Evolutionary conservation across 2,888 invertebrate genomes (phyloP).

Genomic region (Pomacea canaliculata): DNA sequence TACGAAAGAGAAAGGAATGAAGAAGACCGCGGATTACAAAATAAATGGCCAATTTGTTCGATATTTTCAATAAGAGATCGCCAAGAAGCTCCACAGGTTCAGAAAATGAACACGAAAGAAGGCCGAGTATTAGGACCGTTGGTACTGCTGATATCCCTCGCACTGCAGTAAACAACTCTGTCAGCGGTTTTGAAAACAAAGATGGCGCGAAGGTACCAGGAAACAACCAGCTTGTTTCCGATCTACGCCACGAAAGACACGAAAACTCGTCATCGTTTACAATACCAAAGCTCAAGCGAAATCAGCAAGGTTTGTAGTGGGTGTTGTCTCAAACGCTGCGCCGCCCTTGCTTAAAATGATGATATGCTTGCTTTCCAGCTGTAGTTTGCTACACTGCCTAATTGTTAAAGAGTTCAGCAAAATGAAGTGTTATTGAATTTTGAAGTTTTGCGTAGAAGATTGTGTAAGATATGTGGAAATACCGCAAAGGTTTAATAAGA

Average conservation of each 20-base stretch:
- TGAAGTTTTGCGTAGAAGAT: too few species aligned
- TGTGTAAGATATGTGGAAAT: too few species aligned
- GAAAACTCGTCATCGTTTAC: slow-evolving; percentile 31
- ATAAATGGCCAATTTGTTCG: slow-evolving; percentile 40
- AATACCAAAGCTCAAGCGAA: slow-evolving; percentile 36
- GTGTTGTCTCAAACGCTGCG: background rate
- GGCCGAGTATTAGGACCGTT: slow-evolving; percentile 15
- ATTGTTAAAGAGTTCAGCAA: too few species aligned
- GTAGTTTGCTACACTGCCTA: too few species aligned
- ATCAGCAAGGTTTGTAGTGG: slow-evolving; percentile 27
- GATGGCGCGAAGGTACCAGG: slow-evolving; percentile 38
- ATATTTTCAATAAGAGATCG: slow-evolving; percentile 30
- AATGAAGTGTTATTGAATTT: too few species aligned
- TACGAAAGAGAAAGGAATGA: slow-evolving; percentile 11
- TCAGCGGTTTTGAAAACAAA: slow-evolving; percentile 31
- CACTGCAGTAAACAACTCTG: slow-evolving; percentile 22
- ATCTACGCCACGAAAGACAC: slow-evolving; percentile 20
- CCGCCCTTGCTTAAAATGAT: background rate
- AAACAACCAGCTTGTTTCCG: slow-evolving; percentile 20
- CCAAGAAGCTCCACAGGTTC: slow-evolving; percentile 8
- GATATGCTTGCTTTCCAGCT: background rate
- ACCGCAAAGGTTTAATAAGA: too few species aligned
- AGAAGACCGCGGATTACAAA: slow-evolving; percentile 21
- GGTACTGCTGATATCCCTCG: slow-evolving; percentile 23
- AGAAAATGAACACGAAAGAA: slow-evolving; percentile 18